A percentile compares a stretch with the other conserved stretches of the same genome.
These are phyloP conservation scores for Istiophorus platypterus DNA, from an alignment of 2,113 vertebrate genomes.

Conservation along the genomic window DNA sequence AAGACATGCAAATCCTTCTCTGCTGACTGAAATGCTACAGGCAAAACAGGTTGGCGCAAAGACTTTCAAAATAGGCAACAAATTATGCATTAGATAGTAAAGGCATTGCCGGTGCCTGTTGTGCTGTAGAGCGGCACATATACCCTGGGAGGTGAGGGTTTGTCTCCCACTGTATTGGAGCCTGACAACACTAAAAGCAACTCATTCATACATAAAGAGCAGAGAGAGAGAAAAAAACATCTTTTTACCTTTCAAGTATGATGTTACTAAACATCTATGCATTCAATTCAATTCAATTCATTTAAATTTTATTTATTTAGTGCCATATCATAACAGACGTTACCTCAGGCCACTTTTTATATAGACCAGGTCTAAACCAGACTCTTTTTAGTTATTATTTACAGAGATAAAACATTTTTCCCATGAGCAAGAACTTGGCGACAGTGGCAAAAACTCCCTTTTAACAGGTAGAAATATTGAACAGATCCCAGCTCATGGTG, in stretches of 20 bases:
- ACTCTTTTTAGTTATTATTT: no score
- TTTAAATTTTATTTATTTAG: no score
- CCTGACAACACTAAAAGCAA: conserved; percentile 49
- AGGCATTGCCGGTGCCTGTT: conserved; percentile 57
- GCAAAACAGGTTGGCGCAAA: conserved; percentile 59
- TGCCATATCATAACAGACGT: no score
- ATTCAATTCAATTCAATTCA: no score
- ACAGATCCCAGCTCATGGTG: no score
- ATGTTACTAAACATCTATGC: conserved; percentile 7
- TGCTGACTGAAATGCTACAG: conserved; percentile 61
- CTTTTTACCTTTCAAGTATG: conserved; percentile 17
- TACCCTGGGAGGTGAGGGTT: conserved; percentile 49
- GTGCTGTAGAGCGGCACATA: conserved; percentile 51
- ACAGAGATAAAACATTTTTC: no score
- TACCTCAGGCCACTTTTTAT: no score
- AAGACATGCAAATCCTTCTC: conserved; percentile 63
- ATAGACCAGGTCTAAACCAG: no score
- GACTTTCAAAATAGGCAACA: conserved; percentile 77
- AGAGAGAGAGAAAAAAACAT: conserved; percentile 20
- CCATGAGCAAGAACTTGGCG: no score
- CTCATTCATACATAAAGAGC: no score
- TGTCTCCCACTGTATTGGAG: conserved; percentile 59
- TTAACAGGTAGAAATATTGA: no score
- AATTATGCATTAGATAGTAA: conserved; percentile 74
- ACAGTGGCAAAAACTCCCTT: no score